These are phyloP conservation scores for Oreochromis spilurus DNA, from an alignment of 2,113 vertebrate genomes.

Conservation along the genomic window DNA sequence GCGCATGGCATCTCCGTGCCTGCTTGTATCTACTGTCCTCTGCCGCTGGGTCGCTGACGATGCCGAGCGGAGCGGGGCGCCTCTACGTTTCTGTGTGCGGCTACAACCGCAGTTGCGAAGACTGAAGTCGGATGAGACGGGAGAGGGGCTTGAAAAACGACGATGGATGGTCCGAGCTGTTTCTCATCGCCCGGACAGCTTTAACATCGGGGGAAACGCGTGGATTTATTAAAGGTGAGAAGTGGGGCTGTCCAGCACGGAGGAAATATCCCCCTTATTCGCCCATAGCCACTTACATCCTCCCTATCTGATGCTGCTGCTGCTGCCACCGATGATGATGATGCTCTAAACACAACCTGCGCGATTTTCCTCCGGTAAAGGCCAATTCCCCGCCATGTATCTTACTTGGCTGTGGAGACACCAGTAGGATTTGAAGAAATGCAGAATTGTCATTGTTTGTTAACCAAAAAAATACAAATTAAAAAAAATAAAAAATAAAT, in stretches of 20 bases:
- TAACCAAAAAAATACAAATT: neutral
- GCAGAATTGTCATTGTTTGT: conserved; percentile 5
- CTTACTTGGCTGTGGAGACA: neutral
- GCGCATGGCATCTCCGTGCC: conserved; percentile 56
- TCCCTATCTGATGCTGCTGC: conserved; percentile 38
- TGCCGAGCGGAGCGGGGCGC: conserved; percentile 54
- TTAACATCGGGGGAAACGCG: conserved; percentile 45
- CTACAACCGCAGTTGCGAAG: conserved; percentile 51
- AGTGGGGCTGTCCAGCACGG: conserved; percentile 28
- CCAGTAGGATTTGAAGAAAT: neutral
- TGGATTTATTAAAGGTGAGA: conserved; percentile 55
- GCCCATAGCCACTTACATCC: conserved; percentile 40
- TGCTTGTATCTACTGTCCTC: conserved; percentile 58
- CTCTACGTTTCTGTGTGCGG: conserved; percentile 12
- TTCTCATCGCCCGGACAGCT: conserved; percentile 29
- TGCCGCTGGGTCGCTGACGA: conserved; percentile 54
- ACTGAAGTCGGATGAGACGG: conserved; percentile 44
- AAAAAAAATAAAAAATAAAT: neutral
- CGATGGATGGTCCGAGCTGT: conserved; percentile 33
- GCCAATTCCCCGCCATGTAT: conserved; percentile 10
- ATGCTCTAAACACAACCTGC: conserved; percentile 67
- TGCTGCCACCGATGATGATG: conserved; percentile 46
- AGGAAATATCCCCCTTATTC: conserved; percentile 33
- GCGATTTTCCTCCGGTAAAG: conserved; percentile 64
- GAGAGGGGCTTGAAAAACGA: conserved; percentile 20